Conservation (phyloP, 2,888 invertebrate genomes). For the Lasioglossum lativentre region DNA sequence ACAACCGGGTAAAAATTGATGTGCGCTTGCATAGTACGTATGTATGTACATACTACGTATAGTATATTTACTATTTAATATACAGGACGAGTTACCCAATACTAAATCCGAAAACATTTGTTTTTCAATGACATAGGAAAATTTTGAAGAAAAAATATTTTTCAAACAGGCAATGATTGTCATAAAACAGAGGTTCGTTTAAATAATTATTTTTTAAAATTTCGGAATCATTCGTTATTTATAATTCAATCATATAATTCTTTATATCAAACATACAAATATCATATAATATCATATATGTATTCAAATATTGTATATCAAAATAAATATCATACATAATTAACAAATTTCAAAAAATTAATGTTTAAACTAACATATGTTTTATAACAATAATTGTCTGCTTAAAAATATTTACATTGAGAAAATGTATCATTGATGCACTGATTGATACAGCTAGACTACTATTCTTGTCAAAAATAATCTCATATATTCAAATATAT, state of each 20-base stretch:
- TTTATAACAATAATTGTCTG: background rate
- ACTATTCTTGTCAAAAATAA: too few relatives aligned
- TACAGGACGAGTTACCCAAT: background rate
- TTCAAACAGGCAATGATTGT: background rate
- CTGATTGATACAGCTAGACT: too few relatives aligned
- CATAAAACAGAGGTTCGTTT: background rate
- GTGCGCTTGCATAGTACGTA: background rate
- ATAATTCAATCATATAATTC: too few relatives aligned
- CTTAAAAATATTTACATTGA: background rate
- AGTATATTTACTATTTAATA: background rate
- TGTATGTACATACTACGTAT: background rate
- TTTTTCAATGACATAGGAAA: background rate
- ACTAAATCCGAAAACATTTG: background rate
- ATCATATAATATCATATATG: background rate
- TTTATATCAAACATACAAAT: background rate
- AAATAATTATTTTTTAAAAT: background rate
- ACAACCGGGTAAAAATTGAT: constrained; percentile 2
- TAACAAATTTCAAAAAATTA: too few relatives aligned
- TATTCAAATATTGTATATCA: background rate
- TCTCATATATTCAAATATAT: too few relatives aligned
- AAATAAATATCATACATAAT: too few relatives aligned
- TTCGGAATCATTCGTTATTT: background rate
- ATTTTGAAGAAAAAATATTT: background rate
- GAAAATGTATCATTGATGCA: too few relatives aligned
- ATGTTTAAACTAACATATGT: too few relatives aligned